These are phyloP conservation scores for Galemys pyrenaicus DNA, from an alignment of 2,113 vertebrate genomes.

Conservation along the genomic window DNA sequence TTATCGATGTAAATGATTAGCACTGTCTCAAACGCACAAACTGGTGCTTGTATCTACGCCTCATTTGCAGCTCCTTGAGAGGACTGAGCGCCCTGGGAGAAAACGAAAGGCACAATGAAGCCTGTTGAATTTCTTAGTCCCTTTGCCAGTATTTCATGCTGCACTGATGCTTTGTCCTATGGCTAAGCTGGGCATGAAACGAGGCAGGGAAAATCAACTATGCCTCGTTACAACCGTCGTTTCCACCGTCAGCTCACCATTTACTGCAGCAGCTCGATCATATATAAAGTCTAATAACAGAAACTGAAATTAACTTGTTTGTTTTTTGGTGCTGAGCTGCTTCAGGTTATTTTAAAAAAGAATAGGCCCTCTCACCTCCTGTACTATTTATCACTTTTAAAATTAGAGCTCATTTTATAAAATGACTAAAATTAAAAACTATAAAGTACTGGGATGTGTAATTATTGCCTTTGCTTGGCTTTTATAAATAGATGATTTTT, in stretches of 20 bases:
- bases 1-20: neutral
- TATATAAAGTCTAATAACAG: neutral
- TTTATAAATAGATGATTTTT: constrained; percentile 61
- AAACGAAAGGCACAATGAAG: neutral
- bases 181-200: neutral
- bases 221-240: neutral
- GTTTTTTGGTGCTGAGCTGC: constrained; percentile 26
- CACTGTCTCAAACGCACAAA: neutral
- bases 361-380: neutral
- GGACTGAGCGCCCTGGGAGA: neutral
- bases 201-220: neutral
- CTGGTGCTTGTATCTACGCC: neutral
- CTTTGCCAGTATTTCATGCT: neutral
- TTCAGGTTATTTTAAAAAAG: neutral
- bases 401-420: constrained; percentile 52
- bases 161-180: neutral
- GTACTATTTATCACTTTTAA: constrained; percentile 16
- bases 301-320: constrained; percentile 35
- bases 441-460: constrained; percentile 32
- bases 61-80: neutral
- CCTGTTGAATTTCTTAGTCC: neutral
- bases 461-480: constrained; percentile 41
- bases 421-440: constrained; percentile 48
- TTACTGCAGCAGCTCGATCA: neutral
- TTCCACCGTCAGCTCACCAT: neutral